Conservation (phyloP, 1,140 invertebrate species). For the Ditylenchus dipsaci region DNA sequence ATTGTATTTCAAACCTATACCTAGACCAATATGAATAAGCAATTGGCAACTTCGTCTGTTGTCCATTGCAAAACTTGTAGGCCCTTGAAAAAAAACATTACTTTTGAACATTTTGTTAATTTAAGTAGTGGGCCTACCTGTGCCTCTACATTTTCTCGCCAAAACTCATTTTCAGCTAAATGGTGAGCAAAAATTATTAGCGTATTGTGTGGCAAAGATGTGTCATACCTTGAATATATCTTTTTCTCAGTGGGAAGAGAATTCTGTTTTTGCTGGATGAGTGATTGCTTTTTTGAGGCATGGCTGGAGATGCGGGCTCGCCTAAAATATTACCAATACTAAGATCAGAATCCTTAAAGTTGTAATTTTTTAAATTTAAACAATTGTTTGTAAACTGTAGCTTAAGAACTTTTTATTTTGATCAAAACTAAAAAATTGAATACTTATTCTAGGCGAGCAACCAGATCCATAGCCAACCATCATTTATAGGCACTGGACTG, state of each 20-base stretch:
- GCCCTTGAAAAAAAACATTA: slow-evolving; percentile 20
- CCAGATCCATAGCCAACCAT: neutral
- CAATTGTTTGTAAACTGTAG: too few relatives aligned
- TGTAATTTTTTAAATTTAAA: too few relatives aligned
- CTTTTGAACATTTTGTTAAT: slow-evolving; percentile 28
- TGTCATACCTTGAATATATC: slow-evolving; percentile 22
- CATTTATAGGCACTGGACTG: slow-evolving; percentile 24
- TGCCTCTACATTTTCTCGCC: slow-evolving; percentile 53
- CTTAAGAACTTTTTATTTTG: too few relatives aligned
- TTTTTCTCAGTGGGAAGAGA: slow-evolving; percentile 50
- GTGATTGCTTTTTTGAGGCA: slow-evolving; percentile 52
- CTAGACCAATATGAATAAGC: slow-evolving; percentile 50
- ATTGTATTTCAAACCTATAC: too few relatives aligned
- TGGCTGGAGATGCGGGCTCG: slow-evolving; percentile 49
- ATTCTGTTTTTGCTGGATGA: slow-evolving; percentile 30
- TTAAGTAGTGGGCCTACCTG: too few relatives aligned
- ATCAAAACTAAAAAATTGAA: too few relatives aligned
- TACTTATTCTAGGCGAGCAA: slow-evolving; percentile 3
- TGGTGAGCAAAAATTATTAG: slow-evolving; percentile 5
- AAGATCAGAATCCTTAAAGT: slow-evolving; percentile 40
- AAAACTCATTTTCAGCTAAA: slow-evolving; percentile 54
- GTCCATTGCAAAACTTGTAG: slow-evolving; percentile 52
- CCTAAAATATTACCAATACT: too few relatives aligned
- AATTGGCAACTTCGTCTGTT: slow-evolving; percentile 56
- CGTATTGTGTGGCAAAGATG: slow-evolving; percentile 3